Percentiles rank a stretch among this genome's conserved stretches.
Evolutionary conservation across 2,888 invertebrate species (phyloP).

Genomic region (Acrobasis consociella): DNA sequence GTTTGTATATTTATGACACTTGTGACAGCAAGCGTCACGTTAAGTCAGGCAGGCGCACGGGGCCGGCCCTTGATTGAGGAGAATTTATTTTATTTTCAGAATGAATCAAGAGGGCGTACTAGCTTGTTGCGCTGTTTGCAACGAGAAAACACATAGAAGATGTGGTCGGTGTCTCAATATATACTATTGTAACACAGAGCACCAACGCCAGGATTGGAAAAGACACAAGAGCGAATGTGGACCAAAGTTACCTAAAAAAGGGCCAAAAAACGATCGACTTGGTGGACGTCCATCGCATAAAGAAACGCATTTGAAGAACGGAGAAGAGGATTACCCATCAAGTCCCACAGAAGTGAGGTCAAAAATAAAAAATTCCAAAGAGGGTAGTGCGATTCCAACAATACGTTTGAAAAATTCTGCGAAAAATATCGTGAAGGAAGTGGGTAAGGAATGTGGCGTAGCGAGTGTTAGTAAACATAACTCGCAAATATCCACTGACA

Average conservation of each 20-base stretch:
- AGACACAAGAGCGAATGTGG: constrained; percentile 86
- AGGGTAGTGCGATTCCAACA: constrained; percentile 46
- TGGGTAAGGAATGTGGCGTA: constrained; percentile 55
- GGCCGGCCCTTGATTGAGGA: constrained; percentile 54
- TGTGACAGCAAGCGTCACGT: constrained; percentile 9
- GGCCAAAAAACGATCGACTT: constrained; percentile 53
- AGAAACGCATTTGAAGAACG: constrained; percentile 47
- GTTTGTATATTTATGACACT: background rate
- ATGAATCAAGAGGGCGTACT: constrained; percentile 75
- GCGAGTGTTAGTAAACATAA: constrained; percentile 59
- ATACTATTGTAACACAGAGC: constrained; percentile 90
- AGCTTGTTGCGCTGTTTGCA: constrained; percentile 84
- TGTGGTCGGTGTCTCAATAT: constrained; percentile 89
- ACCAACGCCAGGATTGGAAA: constrained; percentile 91
- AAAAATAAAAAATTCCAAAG: constrained; percentile 39
- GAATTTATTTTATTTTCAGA: constrained; percentile 63
- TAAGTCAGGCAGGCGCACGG: constrained; percentile 43
- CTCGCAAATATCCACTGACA: constrained; percentile 42
- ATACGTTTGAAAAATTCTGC: constrained; percentile 58
- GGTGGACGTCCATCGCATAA: constrained; percentile 47
- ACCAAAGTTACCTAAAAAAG: constrained; percentile 66
- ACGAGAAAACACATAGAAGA: constrained; percentile 84
- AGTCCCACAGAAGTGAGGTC: constrained; percentile 35
- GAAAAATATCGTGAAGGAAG: constrained; percentile 54
- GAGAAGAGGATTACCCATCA: constrained; percentile 45